These are phyloP conservation scores for Campoplex capitator DNA, from an alignment of 2,888 invertebrate genomes.

Conservation along the genomic window DNA sequence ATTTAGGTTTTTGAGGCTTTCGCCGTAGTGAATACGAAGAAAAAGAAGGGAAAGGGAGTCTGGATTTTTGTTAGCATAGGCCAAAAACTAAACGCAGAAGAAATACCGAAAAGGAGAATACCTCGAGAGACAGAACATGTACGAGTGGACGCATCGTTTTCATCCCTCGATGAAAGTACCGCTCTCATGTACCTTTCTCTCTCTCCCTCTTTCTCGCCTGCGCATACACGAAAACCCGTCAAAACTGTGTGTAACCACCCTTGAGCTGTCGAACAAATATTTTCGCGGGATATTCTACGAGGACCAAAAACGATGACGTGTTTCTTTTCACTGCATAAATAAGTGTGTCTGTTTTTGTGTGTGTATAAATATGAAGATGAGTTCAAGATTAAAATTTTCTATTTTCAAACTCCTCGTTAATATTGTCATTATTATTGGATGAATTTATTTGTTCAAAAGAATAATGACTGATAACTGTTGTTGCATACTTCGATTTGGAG, in stretches of 20 bases:
- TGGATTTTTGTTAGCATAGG: conserved; percentile 62
- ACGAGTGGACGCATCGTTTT: conserved; percentile 71
- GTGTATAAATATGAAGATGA: conserved; percentile 18
- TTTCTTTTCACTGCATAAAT: conserved; percentile 20
- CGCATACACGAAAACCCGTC: conserved; percentile 69
- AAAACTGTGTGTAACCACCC: conserved; percentile 66
- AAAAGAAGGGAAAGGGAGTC: neutral
- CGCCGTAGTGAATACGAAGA: neutral
- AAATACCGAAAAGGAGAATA: conserved; percentile 25
- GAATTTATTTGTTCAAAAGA: neutral
- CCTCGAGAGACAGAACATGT: conserved; percentile 52
- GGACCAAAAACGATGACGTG: conserved; percentile 55
- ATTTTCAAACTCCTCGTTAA: conserved; percentile 34
- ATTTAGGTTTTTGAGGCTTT: conserved; percentile 30
- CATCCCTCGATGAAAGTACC: conserved; percentile 55
- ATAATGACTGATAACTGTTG: neutral
- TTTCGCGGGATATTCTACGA: conserved; percentile 69
- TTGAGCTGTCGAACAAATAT: conserved; percentile 76
- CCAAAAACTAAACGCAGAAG: conserved; percentile 21
- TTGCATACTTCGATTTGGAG: no score
- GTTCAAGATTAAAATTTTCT: conserved; percentile 27
- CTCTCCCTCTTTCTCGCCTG: conserved; percentile 63
- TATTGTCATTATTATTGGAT: neutral
- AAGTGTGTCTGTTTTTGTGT: neutral
- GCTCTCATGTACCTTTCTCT: conserved; percentile 55